Evolutionary conservation across 2,888 invertebrate species (phyloP), one percentile per base, ranked within the genome.

Genomic region (Minunthozetes semirufus): DNA sequence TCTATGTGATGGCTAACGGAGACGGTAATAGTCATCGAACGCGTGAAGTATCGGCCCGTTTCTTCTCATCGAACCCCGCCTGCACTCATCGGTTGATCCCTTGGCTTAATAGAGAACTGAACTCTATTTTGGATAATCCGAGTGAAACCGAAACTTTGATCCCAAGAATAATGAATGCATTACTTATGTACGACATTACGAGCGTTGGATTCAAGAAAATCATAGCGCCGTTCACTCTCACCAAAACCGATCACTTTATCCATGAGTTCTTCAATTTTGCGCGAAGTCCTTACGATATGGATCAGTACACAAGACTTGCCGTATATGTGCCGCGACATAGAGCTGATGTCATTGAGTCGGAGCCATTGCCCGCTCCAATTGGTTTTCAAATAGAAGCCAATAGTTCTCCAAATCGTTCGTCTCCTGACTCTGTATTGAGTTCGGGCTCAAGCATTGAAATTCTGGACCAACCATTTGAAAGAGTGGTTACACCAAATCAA

Each of bases 261-360:
- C 94, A 95, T 82, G 95, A 96, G 81, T 87, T 96, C 77, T 88
- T 89, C 80, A 89, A 88, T 82, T 96, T 90, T 84, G 93, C 95
- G 46, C 87, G 90, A 38, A 93, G 93, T 15, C 92, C 92, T 0
- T 92, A 89, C 82, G 93, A 93, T 81, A 88, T 95, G 87, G 86
- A 88, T 73, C 91, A 90, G n/a, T 85, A 84, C 79, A 85, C 85
- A 79, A 78, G 79, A 38, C 79, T 80, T 59, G 82, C 81, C 3
- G 77, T 80, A 13, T 84, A 84, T 79, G 79, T 78, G 76, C 68
- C 66, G n/a, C 27, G 25, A 63, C 38, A 63, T 38, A 42, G 66
- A 25, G 74, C 66, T 15, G 29, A 71, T n/a, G 33, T 66, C n/a
- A 38, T 66, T 1, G n/a, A 33, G 6, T 66, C 63, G 3, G 63